Base-by-base conservation (phyloP, 2,888 invertebrate genomes). In the Clivina fossor region DNA sequence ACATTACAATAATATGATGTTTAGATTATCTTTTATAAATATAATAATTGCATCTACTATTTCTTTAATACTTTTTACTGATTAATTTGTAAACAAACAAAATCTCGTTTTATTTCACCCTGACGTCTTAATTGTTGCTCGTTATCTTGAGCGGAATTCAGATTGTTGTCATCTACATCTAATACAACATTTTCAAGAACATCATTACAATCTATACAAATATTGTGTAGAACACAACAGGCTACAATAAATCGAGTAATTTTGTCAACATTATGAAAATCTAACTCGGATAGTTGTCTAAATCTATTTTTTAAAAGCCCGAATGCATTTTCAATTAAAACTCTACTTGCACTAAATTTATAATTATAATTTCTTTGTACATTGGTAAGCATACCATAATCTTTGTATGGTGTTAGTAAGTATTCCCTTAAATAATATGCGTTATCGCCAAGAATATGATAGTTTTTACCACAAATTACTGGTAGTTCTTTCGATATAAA, bases 241-340 rank as follows among this genome's bases (percentile, higher is more conserved):
- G 60, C 43, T 7, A 59, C 37, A 11, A 62, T 46, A 51, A 63
- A 63, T 24, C 62, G 55, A 7, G 57, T 38, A 9, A 38, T 24
- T 41, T 41, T 41, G 9, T 30, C 30, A 5, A 51, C 51, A 9
- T 15, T 20, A 32, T 51, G 43, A 18, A 51, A 41, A 32, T 51
- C 8, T 18, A 51, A 9, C 13, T 16, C 15, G n/a, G 24, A 16
- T 2, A 24, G 38, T 26, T 50, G 50, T 18, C 50, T 24, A 15
- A 62, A 63, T 4, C 61, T 57, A 28, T 46, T 28, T 53, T 64
- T 64, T 5, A 63, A 24, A 4, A 62, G 20, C 16, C 60, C 63
- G 53, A 66, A 67, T 4, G 62, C 47, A 38, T 66, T 64, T 59
- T 65, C 63, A 8, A 66, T 63, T 30, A 59, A 54, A 2, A 64